Evolutionary conservation across 2,797 vertebrate genomes (phyloP).

Genomic region (Lophotriccus pileatus): DNA sequence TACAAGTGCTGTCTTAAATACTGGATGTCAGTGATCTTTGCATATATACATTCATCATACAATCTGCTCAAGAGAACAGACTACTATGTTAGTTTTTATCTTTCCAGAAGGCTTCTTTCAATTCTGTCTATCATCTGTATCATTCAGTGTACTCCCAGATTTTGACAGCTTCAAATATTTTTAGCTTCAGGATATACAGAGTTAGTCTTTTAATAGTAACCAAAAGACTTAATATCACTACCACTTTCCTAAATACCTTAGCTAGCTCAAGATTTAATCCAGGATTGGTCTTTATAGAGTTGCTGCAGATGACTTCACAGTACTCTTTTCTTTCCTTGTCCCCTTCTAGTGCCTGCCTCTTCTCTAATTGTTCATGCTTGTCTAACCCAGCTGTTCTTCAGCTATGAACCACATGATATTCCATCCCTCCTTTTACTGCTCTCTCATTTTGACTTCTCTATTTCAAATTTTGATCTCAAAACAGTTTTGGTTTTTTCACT

Average conservation of each 20-base stretch:
- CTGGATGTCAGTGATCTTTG: background rate
- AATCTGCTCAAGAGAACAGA: background rate
- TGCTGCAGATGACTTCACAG: background rate
- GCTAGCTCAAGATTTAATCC: background rate
- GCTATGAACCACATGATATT: background rate
- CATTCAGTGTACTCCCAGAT: background rate
- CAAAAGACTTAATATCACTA: background rate
- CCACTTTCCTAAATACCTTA: background rate
- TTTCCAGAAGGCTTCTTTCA: background rate
- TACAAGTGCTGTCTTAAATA: background rate
- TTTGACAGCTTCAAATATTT: background rate
- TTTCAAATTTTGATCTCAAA: background rate
- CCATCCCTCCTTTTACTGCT: background rate
- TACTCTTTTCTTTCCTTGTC: background rate
- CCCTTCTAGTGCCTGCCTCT: background rate
- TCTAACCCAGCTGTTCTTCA: background rate
- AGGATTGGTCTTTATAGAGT: background rate
- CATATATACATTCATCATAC: background rate
- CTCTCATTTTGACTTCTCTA: background rate
- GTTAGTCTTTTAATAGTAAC: background rate
- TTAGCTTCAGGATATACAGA: background rate
- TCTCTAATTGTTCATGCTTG: background rate
- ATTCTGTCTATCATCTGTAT: background rate
- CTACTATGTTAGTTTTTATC: background rate
- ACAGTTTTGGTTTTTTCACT: background rate